A percentile compares a stretch with the other conserved stretches of the same genome.
These are phyloP conservation scores for Loriculus beryllinus DNA, from an alignment of 2,797 vertebrate species.

Conservation along the genomic window DNA sequence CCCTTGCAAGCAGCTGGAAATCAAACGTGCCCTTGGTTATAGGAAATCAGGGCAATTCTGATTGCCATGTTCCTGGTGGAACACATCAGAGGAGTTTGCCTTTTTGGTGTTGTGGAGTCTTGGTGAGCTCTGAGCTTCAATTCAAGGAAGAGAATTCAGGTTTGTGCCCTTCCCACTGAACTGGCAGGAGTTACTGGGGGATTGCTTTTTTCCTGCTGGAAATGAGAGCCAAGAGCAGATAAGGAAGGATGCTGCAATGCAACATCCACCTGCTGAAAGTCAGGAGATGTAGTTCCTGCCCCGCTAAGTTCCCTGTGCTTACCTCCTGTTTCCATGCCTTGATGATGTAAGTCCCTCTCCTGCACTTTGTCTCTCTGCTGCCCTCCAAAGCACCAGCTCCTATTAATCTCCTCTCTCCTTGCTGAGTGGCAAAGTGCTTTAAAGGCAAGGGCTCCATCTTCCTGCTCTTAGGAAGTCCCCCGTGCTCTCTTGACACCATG, in stretches of 20 bases:
- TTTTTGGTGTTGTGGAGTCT: neutral
- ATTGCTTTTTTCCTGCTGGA: neutral
- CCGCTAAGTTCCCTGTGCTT: neutral
- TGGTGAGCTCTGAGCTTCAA: neutral
- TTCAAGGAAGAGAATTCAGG: neutral
- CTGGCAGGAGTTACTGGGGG: neutral
- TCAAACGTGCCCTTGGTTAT: neutral
- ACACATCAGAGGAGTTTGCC: neutral
- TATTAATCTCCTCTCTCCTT: constrained; percentile 35
- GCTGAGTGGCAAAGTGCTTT: constrained; percentile 9
- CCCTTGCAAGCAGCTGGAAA: neutral
- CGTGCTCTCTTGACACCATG: neutral
- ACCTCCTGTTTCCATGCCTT: neutral
- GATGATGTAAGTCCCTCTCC: neutral
- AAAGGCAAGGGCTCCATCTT: neutral
- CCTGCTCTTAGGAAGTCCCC: neutral
- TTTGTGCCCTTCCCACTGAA: neutral
- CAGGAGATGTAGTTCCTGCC: neutral
- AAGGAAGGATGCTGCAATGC: neutral
- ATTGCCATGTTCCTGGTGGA: neutral
- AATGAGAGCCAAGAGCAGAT: neutral
- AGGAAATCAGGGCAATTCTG: neutral
- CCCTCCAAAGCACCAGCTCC: constrained; percentile 19
- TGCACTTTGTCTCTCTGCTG: constrained; percentile 15
- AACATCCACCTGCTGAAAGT: neutral